Conservation (phyloP, 2,113 vertebrate genomes). For the Nothoprocta pentlandii region DNA sequence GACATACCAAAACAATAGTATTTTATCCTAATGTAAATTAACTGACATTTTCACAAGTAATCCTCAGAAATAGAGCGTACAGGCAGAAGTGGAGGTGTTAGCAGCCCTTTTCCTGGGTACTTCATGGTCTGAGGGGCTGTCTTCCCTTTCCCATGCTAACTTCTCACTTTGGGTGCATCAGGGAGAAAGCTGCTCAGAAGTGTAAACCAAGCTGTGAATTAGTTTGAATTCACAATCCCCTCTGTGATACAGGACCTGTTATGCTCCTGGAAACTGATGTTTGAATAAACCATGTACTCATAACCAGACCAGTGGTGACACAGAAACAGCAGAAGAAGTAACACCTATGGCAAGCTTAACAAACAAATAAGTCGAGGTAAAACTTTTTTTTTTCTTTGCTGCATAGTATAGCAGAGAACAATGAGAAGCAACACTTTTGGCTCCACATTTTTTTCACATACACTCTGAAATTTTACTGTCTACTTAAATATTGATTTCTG, state of each 20-base stretch:
- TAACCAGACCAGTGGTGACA: not conserved
- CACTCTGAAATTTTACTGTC: not conserved
- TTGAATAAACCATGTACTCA: not conserved
- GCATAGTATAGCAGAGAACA: not conserved
- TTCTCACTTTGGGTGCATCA: not conserved
- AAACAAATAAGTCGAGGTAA: not conserved
- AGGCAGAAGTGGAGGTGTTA: not conserved
- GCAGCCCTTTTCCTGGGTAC: not conserved
- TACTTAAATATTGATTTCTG: slow-evolving; percentile 58
- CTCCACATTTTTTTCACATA: not conserved
- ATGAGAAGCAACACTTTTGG: not conserved
- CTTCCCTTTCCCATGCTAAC: not conserved
- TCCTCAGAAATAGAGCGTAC: not conserved
- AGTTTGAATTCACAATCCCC: not conserved
- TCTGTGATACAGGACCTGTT: not conserved
- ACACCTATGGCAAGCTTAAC: not conserved
- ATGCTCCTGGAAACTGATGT: not conserved
- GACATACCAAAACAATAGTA: not conserved
- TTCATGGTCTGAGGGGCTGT: rapidly evolving
- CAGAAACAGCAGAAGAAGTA: not conserved
- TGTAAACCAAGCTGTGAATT: not conserved
- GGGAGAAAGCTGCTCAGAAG: rapidly evolving
- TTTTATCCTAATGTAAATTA: not conserved
- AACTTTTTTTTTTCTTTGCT: not conserved
- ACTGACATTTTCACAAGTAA: not conserved